Evolutionary conservation across 2,888 invertebrate species (phyloP), one percentile per base, ranked within the genome.

Genomic region (Flexamia atlantica): DNA sequence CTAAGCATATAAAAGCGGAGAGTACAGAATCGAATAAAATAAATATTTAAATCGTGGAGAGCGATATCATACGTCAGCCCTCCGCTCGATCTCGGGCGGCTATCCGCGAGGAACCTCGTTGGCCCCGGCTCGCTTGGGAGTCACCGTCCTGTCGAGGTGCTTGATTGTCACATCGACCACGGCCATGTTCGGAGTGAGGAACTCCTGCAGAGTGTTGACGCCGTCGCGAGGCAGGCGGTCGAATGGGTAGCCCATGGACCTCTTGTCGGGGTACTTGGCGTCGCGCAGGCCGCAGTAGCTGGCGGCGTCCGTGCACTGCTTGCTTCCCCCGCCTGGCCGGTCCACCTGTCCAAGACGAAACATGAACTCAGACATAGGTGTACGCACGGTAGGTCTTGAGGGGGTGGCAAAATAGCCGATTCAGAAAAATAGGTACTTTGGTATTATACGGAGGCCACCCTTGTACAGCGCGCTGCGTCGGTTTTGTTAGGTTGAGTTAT

Each of bases 241-340:
- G 92, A 95, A 95, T 14, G 97, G 97, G 91, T 92, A 97, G 70
- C 97, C 97, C 97, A 97, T 97, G 7, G 95, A 90, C 83, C 95
- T 93, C 46, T 92, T 92, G 90, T 97, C 97, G 0, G 97, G 97
- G 90, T 96, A 97, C 87, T 93, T 91, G 83, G 93, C 92, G 90
- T 96, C 95, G 82, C 93, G 93, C 25, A 97, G 91, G 0, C 97
- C 97, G 88, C 97, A 97, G 90, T 93, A 97, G 86, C 95, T 95
- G 0, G 96, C 96, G 7, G 50, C 53, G n/a, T 74, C 32, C 17
- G 72, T 30, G 25, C 74, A 83, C 25, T 30, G 20, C 40, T 57
- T 57, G 14, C 60, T 74, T 0, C 32, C 20, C n/a, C 36, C 17
- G 14, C n/a, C 28, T 0, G 81, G 20, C 4, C 32, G 30, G 12